Percentiles rank a stretch among this genome's conserved stretches.
These are phyloP conservation scores for Gopherus evgoodei DNA, from an alignment of 2,113 vertebrate species.

Conservation along the genomic window DNA sequence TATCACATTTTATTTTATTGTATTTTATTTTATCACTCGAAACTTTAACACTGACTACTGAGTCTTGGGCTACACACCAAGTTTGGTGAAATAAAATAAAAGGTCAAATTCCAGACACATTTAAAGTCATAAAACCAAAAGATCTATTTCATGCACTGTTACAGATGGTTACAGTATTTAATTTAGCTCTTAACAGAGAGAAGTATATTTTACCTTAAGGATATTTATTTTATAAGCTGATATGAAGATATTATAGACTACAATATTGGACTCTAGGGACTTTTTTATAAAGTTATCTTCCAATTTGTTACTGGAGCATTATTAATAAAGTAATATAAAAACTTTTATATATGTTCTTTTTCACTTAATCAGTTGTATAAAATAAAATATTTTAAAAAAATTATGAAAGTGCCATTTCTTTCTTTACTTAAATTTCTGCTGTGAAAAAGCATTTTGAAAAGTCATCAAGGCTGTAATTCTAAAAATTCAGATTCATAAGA, in stretches of 20 bases:
- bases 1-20: not conserved
- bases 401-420: not conserved
- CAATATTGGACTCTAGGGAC: not conserved
- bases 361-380: not conserved
- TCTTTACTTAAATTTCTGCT: not conserved
- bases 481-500: not conserved
- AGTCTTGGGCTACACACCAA: not conserved
- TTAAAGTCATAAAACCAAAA: not conserved
- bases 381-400: not conserved
- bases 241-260: rapidly evolving
- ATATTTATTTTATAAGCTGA: slow-evolving; percentile 16
- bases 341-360: not conserved
- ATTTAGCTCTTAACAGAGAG: slow-evolving; percentile 11
- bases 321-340: not conserved
- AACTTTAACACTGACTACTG: not conserved
- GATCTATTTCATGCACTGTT: not conserved
- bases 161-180: not conserved
- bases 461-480: not conserved
- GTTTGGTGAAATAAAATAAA: slow-evolving; percentile 11
- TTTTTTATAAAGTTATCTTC: not conserved
- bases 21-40: not conserved
- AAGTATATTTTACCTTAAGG: not conserved
- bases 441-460: not conserved
- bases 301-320: not conserved
- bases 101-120: not conserved